Conservation (phyloP, 1,140 invertebrate genomes). For the Asobara japonica region DNA sequence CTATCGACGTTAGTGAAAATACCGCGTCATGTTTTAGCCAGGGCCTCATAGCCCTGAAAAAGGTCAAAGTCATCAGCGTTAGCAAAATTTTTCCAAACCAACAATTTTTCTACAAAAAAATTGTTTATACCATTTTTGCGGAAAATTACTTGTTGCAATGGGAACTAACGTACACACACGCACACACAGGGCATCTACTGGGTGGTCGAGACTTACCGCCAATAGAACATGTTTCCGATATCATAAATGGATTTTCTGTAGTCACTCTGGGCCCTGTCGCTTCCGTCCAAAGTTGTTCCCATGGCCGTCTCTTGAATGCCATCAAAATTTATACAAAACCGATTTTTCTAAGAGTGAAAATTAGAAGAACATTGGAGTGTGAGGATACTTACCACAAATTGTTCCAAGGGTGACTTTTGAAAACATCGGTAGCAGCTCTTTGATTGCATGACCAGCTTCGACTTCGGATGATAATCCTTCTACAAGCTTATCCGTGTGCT, state of each 20-base stretch:
- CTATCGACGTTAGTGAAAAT: conserved; percentile 34
- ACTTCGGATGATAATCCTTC: conserved; percentile 61
- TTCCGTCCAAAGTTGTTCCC: conserved; percentile 36
- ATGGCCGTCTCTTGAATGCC: conserved; percentile 46
- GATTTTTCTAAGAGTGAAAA: background rate
- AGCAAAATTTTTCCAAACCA: background rate
- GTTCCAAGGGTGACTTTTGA: conserved; percentile 73
- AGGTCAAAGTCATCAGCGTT: background rate
- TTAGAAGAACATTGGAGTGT: background rate
- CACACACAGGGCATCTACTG: too few species aligned
- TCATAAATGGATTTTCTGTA: conserved; percentile 43
- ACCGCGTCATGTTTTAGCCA: conserved; percentile 36
- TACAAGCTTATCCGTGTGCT: conserved; percentile 69
- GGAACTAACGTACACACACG: too few species aligned
- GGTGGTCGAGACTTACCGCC: too few species aligned
- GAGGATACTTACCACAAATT: conserved; percentile 70
- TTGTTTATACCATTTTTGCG: too few species aligned
- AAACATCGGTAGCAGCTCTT: conserved; percentile 70
- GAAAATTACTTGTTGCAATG: too few species aligned
- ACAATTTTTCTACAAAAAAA: background rate
- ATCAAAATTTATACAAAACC: background rate
- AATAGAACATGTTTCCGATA: conserved; percentile 37
- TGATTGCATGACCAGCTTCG: conserved; percentile 43
- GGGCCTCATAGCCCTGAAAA: conserved; percentile 27
- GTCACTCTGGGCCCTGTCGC: conserved; percentile 45